Base-by-base conservation (phyloP, 1,140 invertebrate genomes). In the Chironomus tepperi region DNA sequence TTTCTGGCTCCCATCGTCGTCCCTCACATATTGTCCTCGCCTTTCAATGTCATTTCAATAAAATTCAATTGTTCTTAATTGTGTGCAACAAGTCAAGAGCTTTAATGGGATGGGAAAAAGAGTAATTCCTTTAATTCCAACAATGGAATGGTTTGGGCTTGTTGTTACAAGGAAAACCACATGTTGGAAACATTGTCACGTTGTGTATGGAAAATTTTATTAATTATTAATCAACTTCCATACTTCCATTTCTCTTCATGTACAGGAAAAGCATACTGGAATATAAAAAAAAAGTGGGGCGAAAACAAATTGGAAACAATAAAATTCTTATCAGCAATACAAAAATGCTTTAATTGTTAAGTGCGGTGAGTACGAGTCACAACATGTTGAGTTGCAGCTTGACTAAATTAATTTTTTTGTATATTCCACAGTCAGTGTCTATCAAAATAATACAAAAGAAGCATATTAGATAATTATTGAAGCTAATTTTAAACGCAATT, bases 281-380 rank as follows among this genome's bases (percentile, higher is more conserved):
- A 57, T 5, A 8, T 15, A 57, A 47, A 15, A 57, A 57, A n/a
- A 57, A 57, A 57, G 47, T 34, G 24, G 24, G 24, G 24, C 24
- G 24, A 15, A 57, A n/a, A 57, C 7, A 57, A 57, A 57, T n/a
- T 57, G 12, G 47, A 57, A 57, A 57, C 47, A 57, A 57, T 57
- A 57, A 70, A 70, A 70, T 70, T 70, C 65, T 70, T 70, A 70
- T 70, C 65, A 70, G 65, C 65, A 70, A 70, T 70, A 70, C n/a
- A 18, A 70, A 70, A 70, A 18, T 19, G 65, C 65, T 70, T 70
- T 19, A 70, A 70, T 70, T 70, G 65, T 70, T 70, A 70, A 70
- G 16, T 70, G 9, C 16, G 65, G 65, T 70, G 18, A 19, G 65
- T 3, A 19, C 16, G 3, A 70, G 9, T 7, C 65, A 70, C 10